A percentile compares a stretch with the other conserved stretches of the same genome.
phyloP scores from a whole-genome alignment of 2,888 invertebrate genomes.

The Troilus luridus region DNA sequence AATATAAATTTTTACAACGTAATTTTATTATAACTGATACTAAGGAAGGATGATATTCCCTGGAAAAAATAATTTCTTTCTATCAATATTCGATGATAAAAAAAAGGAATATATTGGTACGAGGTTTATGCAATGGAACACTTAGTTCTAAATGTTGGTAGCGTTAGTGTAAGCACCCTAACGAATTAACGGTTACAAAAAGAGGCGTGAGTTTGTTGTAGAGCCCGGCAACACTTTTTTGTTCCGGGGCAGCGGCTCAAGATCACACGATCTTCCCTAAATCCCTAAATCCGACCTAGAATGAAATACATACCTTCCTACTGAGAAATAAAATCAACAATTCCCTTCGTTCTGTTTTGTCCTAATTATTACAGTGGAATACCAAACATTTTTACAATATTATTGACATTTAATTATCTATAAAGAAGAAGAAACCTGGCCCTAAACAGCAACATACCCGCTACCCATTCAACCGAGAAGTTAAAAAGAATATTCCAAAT shows the following conservation, averaged over 20 bases:
- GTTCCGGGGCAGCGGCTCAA: not conserved
- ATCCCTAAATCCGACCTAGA: slow-evolving; percentile 16
- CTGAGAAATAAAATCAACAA: not conserved
- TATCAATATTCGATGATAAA: not conserved
- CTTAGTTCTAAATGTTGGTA: not conserved
- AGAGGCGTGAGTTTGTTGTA: slow-evolving; percentile 1
- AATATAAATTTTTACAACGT: no score
- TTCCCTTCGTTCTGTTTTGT: not conserved
- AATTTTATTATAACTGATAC: no score
- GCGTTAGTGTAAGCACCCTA: not conserved
- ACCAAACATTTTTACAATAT: no score
- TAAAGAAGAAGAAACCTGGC: no score
- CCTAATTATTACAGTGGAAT: not conserved
- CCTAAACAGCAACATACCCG: no score
- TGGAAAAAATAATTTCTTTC: not conserved
- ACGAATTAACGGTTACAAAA: slow-evolving; percentile 27
- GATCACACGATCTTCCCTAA: not conserved
- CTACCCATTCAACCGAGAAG: no score
- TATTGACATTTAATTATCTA: no score
- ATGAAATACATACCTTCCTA: not conserved
- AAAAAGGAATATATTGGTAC: not conserved
- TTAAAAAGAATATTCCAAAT: no score
- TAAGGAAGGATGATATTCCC: no score
- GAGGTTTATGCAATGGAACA: not conserved
- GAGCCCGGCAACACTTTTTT: slow-evolving; percentile 7